phyloP scores from a whole-genome alignment of 2,113 vertebrate genomes.

The Xiphophorus hellerii region DNA sequence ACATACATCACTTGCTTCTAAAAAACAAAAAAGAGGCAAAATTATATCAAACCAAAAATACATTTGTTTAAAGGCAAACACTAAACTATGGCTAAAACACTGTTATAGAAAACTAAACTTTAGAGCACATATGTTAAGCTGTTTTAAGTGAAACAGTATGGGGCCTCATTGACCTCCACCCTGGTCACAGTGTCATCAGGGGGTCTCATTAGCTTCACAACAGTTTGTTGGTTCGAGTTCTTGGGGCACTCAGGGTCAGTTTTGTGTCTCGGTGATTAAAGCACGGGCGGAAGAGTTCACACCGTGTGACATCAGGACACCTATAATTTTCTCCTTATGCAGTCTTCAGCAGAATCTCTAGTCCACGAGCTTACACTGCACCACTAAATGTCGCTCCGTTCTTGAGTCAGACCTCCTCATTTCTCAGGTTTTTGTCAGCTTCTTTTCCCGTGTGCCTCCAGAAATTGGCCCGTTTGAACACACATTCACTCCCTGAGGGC shows the following conservation, averaged over 20 bases:
- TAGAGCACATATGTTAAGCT: neutral
- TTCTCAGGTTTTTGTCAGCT: slow-evolving; percentile 2
- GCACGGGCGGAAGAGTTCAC: slow-evolving; percentile 33
- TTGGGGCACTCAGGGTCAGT: slow-evolving; percentile 40
- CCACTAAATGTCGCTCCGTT: slow-evolving; percentile 10
- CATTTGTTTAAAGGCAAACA: neutral
- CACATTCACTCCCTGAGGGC: slow-evolving; percentile 33
- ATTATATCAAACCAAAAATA: neutral
- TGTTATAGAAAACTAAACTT: neutral
- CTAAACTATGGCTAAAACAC: neutral
- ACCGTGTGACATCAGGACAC: slow-evolving; percentile 32
- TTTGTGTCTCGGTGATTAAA: slow-evolving; percentile 29
- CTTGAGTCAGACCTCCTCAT: neutral
- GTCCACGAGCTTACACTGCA: neutral
- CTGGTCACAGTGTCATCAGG: slow-evolving; percentile 13
- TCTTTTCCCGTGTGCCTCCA: no score
- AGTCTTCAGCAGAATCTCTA: slow-evolving; percentile 36
- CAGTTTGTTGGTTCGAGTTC: slow-evolving; percentile 13
- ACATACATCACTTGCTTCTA: neutral
- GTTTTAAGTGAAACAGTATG: slow-evolving; percentile 11
- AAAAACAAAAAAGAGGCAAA: neutral
- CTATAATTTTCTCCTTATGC: slow-evolving; percentile 17
- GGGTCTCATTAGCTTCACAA: slow-evolving; percentile 44
- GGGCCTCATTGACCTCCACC: slow-evolving; percentile 15
- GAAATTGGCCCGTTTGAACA: neutral